Evolutionary conservation across 2,113 vertebrate species (phyloP).

Genomic region (Callipepla californica): DNA sequence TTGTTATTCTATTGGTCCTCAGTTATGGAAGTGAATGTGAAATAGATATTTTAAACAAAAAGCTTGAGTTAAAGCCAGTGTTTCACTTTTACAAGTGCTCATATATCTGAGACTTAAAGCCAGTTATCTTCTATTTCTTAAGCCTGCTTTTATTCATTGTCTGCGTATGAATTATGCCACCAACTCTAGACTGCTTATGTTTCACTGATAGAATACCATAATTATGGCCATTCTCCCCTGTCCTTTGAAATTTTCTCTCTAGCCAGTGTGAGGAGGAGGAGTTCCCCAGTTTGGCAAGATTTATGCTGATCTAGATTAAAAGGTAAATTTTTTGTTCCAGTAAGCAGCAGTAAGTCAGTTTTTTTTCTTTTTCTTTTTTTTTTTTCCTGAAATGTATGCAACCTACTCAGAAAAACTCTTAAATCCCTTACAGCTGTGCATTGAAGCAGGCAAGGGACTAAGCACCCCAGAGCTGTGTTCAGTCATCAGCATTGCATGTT

Average conservation of each 20-base stretch:
- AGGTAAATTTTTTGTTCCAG: neutral
- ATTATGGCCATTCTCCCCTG: neutral
- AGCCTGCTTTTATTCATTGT: neutral
- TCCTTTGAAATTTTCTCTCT: neutral
- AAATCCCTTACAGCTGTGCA: neutral
- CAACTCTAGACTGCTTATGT: neutral
- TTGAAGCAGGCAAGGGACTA: neutral
- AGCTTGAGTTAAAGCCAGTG: neutral
- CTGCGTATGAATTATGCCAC: neutral
- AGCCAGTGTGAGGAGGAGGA: neutral
- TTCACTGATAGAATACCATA: neutral
- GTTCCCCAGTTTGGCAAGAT: conserved; percentile 2
- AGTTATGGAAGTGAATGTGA: neutral
- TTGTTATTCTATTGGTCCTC: neutral
- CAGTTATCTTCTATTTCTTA: neutral
- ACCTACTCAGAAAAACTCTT: neutral
- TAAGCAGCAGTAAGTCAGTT: neutral
- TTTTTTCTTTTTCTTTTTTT: neutral
- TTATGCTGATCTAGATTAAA: conserved; percentile 18
- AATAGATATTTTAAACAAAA: neutral
- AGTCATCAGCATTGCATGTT: neutral
- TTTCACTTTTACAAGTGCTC: neutral
- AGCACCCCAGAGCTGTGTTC: neutral
- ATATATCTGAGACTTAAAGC: neutral
- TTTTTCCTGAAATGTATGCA: neutral